Conservation (phyloP, 2,113 vertebrate genomes). For the Plecturocebus donacophilus region DNA sequence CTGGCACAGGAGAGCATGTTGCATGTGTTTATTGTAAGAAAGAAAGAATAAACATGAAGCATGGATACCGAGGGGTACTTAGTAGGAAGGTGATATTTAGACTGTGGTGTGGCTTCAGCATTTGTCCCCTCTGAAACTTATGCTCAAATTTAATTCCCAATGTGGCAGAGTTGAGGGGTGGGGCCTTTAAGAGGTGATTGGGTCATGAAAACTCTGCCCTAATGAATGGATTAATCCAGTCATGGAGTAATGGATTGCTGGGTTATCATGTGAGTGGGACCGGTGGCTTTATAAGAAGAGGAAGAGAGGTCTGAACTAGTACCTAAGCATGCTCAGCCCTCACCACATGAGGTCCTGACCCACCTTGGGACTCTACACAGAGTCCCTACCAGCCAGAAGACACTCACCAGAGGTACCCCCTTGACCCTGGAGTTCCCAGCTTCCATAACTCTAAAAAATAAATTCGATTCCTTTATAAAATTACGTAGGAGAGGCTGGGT, state of each 20-base stretch:
- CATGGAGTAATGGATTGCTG: background rate
- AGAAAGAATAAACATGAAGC: background rate
- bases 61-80: rapidly evolving
- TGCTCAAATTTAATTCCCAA: background rate
- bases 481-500: too few relatives aligned
- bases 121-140: background rate
- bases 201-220: background rate
- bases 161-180: background rate
- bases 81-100: background rate
- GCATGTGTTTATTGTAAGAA: background rate
- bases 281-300: background rate
- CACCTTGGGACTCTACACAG: background rate
- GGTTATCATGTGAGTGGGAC: background rate
- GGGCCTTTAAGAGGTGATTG: background rate
- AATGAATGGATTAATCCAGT: background rate
- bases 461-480: background rate
- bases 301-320: background rate
- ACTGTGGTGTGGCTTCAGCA: background rate
- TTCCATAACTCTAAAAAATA: background rate
- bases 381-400: background rate
- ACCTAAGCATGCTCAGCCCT: background rate
- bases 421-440: background rate
- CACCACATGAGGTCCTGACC: background rate
- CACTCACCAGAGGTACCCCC: background rate
- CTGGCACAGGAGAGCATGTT: background rate